phyloP scores from a whole-genome alignment of 2,888 invertebrate genomes.

The Cerastoderma edule region DNA sequence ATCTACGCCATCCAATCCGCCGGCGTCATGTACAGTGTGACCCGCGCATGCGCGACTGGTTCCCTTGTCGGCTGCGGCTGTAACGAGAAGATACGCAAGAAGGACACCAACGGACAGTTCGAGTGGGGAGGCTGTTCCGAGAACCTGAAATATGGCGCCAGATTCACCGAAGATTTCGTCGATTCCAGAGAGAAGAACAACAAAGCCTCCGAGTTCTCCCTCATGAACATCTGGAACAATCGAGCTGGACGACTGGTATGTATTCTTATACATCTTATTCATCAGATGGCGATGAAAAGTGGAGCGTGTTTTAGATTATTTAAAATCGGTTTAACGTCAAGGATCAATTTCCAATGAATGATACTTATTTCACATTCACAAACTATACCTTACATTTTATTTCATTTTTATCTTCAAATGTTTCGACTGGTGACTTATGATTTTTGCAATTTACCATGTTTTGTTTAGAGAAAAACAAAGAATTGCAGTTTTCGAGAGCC shows the following conservation, averaged over 20 bases:
- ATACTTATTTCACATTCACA: too few relatives aligned
- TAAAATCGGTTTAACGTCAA: too few relatives aligned
- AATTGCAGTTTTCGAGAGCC: too few relatives aligned
- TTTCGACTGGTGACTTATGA: too few relatives aligned
- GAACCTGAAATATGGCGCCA: constrained; percentile 89
- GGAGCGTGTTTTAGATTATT: too few relatives aligned
- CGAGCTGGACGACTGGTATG: constrained; percentile 94
- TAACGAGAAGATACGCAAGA: constrained; percentile 90
- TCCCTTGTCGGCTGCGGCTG: constrained; percentile 95
- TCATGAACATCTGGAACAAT: constrained; percentile 96
- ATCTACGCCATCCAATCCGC: constrained; percentile 95
- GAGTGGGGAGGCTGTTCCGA: constrained; percentile 98
- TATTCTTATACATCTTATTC: neutral
- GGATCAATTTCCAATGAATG: too few relatives aligned
- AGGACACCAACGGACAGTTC: constrained; percentile 87
- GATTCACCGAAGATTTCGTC: constrained; percentile 93
- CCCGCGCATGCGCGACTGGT: constrained; percentile 89
- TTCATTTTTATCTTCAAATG: too few relatives aligned
- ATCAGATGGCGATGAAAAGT: too few relatives aligned
- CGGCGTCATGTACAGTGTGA: constrained; percentile 94
- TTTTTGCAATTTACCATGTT: too few relatives aligned
- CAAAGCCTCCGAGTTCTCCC: constrained; percentile 87
- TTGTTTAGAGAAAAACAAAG: too few relatives aligned
- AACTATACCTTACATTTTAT: too few relatives aligned
- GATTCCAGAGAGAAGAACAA: constrained; percentile 90